These are phyloP conservation scores for Semotilus atromaculatus DNA, from an alignment of 2,797 vertebrate species.

Conservation along the genomic window DNA sequence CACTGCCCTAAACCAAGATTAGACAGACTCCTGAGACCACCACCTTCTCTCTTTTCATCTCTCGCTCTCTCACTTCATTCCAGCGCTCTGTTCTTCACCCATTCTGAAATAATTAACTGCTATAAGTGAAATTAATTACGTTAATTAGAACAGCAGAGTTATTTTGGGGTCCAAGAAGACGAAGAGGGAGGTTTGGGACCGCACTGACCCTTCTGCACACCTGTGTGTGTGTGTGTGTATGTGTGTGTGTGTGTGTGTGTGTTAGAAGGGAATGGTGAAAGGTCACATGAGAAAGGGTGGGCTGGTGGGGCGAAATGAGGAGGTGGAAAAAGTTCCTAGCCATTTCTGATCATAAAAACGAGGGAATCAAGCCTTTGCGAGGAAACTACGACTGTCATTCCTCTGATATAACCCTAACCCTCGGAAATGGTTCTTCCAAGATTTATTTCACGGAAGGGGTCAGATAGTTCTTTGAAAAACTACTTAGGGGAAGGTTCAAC, in stretches of 20 bases:
- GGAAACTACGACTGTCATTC: background rate
- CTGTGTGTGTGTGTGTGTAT: background rate
- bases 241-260: background rate
- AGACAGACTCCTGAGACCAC: constrained; percentile 60
- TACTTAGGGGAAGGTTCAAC: constrained; percentile 15
- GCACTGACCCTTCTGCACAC: constrained; percentile 43
- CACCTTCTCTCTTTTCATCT: constrained; percentile 50
- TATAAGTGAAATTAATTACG: constrained; percentile 88
- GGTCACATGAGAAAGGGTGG: background rate
- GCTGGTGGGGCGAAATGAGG: constrained; percentile 3
- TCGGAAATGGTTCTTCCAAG: constrained; percentile 19
- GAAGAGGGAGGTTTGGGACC: constrained; percentile 51
- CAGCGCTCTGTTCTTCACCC: constrained; percentile 74
- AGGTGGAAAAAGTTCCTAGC: background rate
- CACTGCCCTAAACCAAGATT: constrained; percentile 62
- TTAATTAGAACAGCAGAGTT: constrained; percentile 80
- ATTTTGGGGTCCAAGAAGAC: constrained; percentile 64
- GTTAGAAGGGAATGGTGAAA: constrained; percentile 3
- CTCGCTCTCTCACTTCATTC: constrained; percentile 61
- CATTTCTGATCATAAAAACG: constrained; percentile 9
- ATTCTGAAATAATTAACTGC: constrained; percentile 86
- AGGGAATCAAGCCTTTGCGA: constrained; percentile 7
- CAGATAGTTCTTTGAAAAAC: constrained; percentile 32
- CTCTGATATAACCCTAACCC: constrained; percentile 4
- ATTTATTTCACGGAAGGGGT: constrained; percentile 26